Evolutionary conservation across 2,888 invertebrate species (phyloP).

Genomic region (Oscheius myriophilus): DNA sequence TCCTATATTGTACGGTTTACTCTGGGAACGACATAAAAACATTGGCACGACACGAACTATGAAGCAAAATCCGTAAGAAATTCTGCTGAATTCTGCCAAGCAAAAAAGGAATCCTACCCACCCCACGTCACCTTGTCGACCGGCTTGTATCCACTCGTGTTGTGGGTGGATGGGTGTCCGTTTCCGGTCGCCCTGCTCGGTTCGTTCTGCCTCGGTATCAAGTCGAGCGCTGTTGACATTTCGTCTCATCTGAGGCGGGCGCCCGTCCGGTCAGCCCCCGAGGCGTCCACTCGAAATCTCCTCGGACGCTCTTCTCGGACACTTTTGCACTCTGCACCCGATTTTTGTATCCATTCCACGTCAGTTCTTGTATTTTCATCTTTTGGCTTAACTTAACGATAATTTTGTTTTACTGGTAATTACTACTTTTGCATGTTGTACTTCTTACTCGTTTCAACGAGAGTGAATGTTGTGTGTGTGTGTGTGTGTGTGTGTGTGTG

Average conservation of each 20-base stretch:
- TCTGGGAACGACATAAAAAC: no score
- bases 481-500: no score
- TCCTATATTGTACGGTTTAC: no score
- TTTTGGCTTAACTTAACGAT: neutral
- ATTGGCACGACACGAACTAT: no score
- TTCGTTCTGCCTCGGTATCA: conserved; percentile 24
- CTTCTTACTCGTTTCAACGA: no score
- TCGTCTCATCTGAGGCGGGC: conserved; percentile 30
- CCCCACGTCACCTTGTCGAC: no score
- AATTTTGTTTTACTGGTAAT: neutral
- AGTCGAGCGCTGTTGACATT: conserved; percentile 25
- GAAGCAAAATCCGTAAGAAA: no score
- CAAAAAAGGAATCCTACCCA: no score
- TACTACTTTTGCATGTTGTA: neutral
- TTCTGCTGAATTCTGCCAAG: no score
- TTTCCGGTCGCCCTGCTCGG: conserved; percentile 21
- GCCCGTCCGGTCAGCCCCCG: conserved; percentile 26
- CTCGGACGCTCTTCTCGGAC: conserved; percentile 26
- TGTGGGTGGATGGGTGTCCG: neutral
- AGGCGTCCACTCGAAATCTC: conserved; percentile 28
- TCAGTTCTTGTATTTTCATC: neutral
- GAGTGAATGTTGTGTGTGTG: no score
- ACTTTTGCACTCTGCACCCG: conserved; percentile 11
- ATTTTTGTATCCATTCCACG: conserved; percentile 8
- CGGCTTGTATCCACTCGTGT: no score